A percentile compares a stretch with the other conserved stretches of the same genome.
Evolutionary conservation across 2,113 vertebrate genomes (phyloP).

Genomic region (Hypanus sabinus): DNA sequence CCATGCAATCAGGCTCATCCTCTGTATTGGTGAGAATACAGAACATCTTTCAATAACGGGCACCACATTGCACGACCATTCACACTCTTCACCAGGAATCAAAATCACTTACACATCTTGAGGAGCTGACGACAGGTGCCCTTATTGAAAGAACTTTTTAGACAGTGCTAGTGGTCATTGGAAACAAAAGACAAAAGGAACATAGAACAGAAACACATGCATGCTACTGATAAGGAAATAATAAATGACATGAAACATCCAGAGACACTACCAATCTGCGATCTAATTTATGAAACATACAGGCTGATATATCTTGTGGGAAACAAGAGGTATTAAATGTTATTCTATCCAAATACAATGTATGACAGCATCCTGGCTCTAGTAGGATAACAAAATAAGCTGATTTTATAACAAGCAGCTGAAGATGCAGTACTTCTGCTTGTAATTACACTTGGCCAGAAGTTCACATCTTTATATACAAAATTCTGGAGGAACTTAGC

Average conservation of each 20-base stretch:
- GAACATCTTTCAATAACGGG: conserved; percentile 66
- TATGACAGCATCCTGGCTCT: neutral
- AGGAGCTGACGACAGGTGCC: conserved; percentile 13
- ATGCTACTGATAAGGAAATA: conserved; percentile 16
- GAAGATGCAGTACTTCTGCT: neutral
- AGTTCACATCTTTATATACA: neutral
- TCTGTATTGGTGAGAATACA: conserved; percentile 71
- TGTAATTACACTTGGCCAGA: neutral
- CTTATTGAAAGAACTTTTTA: conserved; percentile 35
- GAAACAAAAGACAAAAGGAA: conserved; percentile 8
- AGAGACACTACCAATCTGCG: neutral
- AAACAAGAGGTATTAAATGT: neutral
- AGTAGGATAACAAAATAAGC: neutral
- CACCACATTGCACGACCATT: conserved; percentile 49
- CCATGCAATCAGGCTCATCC: conserved; percentile 69
- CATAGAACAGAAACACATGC: conserved; percentile 28
- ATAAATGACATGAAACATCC: conserved; percentile 34
- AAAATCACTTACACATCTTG: neutral
- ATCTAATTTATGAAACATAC: conserved; percentile 11
- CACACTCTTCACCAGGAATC: neutral
- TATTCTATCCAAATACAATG: neutral
- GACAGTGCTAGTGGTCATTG: conserved; percentile 21
- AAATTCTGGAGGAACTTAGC: too few species aligned
- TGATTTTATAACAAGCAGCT: neutral
- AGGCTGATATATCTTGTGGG: neutral